Conservation (phyloP, 2,797 vertebrate genomes). For the Helicolenus hilgendorfi region DNA sequence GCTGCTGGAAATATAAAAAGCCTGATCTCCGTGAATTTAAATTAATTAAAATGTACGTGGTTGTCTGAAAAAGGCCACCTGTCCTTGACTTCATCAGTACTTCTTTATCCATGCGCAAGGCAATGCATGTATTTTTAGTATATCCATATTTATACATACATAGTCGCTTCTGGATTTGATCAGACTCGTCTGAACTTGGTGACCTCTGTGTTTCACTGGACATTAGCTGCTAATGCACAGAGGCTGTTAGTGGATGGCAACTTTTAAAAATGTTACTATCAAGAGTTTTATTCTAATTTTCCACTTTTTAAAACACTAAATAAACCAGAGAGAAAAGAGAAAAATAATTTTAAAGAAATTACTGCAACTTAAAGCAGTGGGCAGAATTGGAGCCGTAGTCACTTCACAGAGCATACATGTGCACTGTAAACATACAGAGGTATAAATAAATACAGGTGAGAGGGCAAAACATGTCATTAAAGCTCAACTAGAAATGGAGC, state of each 20-base stretch:
- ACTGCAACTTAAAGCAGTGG: background rate
- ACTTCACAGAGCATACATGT: background rate
- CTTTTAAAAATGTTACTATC: too few species aligned
- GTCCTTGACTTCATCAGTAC: background rate
- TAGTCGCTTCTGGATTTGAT: background rate
- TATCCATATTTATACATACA: background rate
- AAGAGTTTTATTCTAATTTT: background rate
- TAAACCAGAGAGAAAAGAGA: background rate
- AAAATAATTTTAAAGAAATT: background rate
- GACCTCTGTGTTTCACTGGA: too few species aligned
- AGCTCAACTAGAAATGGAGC: too few species aligned
- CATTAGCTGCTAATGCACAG: too few species aligned
- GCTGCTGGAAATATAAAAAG: background rate
- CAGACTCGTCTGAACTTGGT: background rate
- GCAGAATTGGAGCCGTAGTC: conserved; percentile 4
- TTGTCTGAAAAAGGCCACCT: background rate
- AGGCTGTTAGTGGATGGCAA: too few species aligned
- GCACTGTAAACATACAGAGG: background rate
- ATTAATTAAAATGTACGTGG: background rate
- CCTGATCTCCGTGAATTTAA: background rate
- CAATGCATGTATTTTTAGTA: background rate
- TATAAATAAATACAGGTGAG: conserved; percentile 15
- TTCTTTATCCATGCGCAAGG: background rate
- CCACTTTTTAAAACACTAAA: background rate
- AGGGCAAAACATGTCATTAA: background rate